phyloP scores from a whole-genome alignment of 2,888 invertebrate species.

The Fissipunctia ypsillon region DNA sequence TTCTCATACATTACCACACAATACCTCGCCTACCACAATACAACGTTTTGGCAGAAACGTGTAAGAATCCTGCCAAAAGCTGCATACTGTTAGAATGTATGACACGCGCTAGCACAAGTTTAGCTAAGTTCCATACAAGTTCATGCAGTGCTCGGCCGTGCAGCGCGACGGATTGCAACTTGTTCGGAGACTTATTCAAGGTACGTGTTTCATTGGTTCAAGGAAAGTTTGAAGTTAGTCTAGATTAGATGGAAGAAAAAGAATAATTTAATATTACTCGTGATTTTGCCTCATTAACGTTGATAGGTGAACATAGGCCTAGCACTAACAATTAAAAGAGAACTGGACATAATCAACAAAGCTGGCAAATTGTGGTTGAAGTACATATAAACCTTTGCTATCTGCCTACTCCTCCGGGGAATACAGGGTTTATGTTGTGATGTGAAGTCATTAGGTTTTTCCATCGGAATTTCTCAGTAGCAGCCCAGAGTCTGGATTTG shows the following conservation, averaged over 20 bases:
- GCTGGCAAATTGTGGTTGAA: background rate
- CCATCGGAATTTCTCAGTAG: background rate
- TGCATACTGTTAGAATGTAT: constrained; percentile 59
- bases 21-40: constrained; percentile 53
- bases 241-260: background rate
- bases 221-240: constrained; percentile 11
- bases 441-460: background rate
- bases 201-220: constrained; percentile 39
- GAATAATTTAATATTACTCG: background rate
- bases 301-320: background rate
- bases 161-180: constrained; percentile 35
- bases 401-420: background rate
- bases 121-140: constrained; percentile 55
- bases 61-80: constrained; percentile 62
- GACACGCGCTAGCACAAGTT: constrained; percentile 58
- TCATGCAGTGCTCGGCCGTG: constrained; percentile 44
- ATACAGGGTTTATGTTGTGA: background rate
- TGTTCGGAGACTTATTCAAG: constrained; percentile 28
- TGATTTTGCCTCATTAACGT: background rate
- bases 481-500: background rate
- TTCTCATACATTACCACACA: constrained; percentile 38
- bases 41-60: constrained; percentile 61
- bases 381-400: background rate
- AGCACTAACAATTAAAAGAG: background rate
- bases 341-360: background rate